These are phyloP conservation scores for Blomia tropicalis DNA, from an alignment of 2,888 invertebrate genomes.

Conservation along the genomic window DNA sequence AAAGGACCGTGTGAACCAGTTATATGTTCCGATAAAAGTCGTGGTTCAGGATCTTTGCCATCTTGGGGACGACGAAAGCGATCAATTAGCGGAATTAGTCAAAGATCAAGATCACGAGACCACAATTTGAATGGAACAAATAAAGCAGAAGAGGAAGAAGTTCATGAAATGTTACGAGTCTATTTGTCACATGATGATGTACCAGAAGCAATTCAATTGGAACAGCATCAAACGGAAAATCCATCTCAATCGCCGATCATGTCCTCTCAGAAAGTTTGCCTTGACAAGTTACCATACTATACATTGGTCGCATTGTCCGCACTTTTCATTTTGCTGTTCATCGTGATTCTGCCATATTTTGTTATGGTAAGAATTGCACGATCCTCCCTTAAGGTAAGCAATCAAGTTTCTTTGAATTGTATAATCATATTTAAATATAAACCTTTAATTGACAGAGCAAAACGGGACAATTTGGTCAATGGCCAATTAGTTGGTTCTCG, in stretches of 20 bases:
- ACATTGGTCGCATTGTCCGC: constrained; percentile 45
- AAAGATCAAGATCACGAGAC: not conserved
- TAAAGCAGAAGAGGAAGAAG: constrained; percentile 29
- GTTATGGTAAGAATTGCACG: not conserved
- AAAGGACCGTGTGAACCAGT: constrained; percentile 73
- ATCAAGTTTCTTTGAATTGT: not conserved
- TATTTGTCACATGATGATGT: constrained; percentile 30
- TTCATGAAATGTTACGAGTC: constrained; percentile 30
- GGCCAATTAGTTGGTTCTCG: constrained; percentile 2
- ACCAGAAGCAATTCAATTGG: constrained; percentile 23
- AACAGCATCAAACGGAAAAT: constrained; percentile 1
- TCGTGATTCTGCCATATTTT: constrained; percentile 20
- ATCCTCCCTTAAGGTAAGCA: not conserved
- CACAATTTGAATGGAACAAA: not conserved
- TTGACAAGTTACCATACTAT: constrained; percentile 66
- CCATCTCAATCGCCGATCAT: not conserved
- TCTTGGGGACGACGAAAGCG: constrained; percentile 30
- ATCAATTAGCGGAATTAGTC: constrained; percentile 8
- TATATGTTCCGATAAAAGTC: constrained; percentile 30
- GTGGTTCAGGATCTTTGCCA: constrained; percentile 27
- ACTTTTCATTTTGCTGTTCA: not conserved
- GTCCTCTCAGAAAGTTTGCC: constrained; percentile 43
- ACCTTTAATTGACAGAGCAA: constrained; percentile 23
- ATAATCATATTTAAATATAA: no score
- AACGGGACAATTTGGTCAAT: not conserved